These are phyloP conservation scores for Rugalucina vietnamica DNA, from an alignment of 2,888 invertebrate species.

Conservation along the genomic window DNA sequence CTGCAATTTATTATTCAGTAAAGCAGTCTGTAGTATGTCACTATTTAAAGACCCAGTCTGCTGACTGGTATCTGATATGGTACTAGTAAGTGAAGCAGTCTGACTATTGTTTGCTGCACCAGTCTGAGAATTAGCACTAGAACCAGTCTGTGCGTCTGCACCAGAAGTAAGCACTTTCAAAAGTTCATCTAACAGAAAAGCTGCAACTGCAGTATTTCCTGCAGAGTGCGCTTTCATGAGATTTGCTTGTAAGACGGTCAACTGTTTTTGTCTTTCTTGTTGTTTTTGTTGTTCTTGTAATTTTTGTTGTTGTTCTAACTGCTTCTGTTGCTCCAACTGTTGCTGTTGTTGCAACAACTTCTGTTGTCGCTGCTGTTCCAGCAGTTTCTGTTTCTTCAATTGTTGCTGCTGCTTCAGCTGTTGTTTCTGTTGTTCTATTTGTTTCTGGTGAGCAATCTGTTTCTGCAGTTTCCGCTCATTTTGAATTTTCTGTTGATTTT, in stretches of 20 bases:
- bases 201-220: constrained; percentile 28
- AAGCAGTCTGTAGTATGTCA: background rate
- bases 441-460: constrained; percentile 36
- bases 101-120: background rate
- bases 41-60: constrained; percentile 6
- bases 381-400: constrained; percentile 45
- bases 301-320: constrained; percentile 38
- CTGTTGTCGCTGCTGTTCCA: constrained; percentile 41
- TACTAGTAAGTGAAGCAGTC: no score
- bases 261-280: constrained; percentile 24
- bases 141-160: background rate
- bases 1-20: background rate
- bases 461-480: constrained; percentile 41
- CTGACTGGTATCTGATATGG: background rate
- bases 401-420: constrained; percentile 49
- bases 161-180: constrained; percentile 10
- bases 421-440: constrained; percentile 43
- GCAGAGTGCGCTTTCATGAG: background rate
- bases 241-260: background rate
- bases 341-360: constrained; percentile 47
- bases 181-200: constrained; percentile 44
- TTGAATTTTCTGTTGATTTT: constrained; percentile 55
- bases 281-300: constrained; percentile 25
- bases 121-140: background rate
- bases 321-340: constrained; percentile 39